Conservation (phyloP, 2,113 vertebrate genomes). For the Coregonus clupeaformis region DNA sequence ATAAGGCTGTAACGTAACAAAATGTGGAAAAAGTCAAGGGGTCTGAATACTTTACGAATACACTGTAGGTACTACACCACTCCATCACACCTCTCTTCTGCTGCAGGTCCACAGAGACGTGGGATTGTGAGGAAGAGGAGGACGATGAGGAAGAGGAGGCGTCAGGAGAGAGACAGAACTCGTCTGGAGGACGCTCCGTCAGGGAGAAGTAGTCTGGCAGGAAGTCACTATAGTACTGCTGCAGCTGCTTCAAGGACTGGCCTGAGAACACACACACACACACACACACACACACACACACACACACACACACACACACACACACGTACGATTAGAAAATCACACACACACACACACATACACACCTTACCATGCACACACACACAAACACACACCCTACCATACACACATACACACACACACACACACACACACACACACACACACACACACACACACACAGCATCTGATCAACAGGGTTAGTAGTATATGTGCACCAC, state of each 20-base stretch:
- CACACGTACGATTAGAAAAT: too few species aligned
- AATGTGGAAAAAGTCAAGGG: too few species aligned
- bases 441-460: not conserved
- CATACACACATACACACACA: not conserved
- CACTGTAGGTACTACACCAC: not conserved
- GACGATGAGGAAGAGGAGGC: constrained; percentile 80
- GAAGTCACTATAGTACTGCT: constrained; percentile 83
- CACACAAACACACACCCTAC: not conserved
- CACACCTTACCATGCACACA: not conserved
- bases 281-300: not conserved
- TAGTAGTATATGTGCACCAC: constrained; percentile 71
- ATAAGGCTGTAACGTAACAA: too few species aligned
- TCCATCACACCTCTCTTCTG: constrained; percentile 84
- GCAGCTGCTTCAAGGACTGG: constrained; percentile 75
- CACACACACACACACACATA: too few species aligned
- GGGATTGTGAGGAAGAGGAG: constrained; percentile 75
- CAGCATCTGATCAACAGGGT: not conserved
- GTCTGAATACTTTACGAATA: too few species aligned
- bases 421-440: constrained; percentile 2
- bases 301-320: constrained; percentile 7
- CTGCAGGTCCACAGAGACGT: constrained; percentile 84
- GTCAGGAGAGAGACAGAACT: constrained; percentile 96
- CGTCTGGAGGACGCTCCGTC: constrained; percentile 90
- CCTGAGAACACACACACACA: constrained; percentile 48
- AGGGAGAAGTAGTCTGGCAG: constrained; percentile 94